Evolutionary conservation across 2,113 vertebrate genomes (phyloP), one percentile per base, ranked within the genome.

Genomic region (Thryonomys swinderianus): DNA sequence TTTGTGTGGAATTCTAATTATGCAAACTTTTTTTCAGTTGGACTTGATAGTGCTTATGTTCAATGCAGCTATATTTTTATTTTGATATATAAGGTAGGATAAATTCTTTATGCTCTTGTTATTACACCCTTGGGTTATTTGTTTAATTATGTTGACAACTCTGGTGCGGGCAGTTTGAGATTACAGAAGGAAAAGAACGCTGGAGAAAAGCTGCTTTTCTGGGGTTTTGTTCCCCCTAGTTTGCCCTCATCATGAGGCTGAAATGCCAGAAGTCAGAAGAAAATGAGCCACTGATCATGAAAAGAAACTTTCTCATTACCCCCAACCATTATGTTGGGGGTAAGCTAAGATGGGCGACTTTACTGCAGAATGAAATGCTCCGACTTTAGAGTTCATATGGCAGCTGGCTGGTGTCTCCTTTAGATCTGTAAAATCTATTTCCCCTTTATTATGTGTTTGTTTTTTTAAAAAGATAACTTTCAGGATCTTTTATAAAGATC

Each of bases 1-100:
- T 91, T 92, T 83, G 51, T 95, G 94, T 94, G 74, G 91, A 92
- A 95, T 93, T 86, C 37, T 80, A 95, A 85, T 96, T 96, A 79
- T 85, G 53, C 27, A 45, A 53, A 76, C 14, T 42, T 84, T 66
- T 93, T 91, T 85, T 40, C 53, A 51, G 23, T 18, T 32, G 27
- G 25, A 71, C 37, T 37, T 91, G 25, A 73, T 40, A 91, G 73
- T 55, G 62, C 13, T 4, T 74, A 48, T 30, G 42, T 85, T 51
- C 25, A 81, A 6, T 71, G 59, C 3, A 61, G 67, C 59, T 80
- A 2, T 66, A 40, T 66, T 92, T 82, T 85, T 57, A 78, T 89
- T 96, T 80, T 96, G 85, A 90, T 97, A 90, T 91, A 84, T 71
- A 32, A 94, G 95, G 90, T 93, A 85, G 0, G 55, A 40, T 95